Base-by-base conservation (phyloP, 2,888 invertebrate genomes). In the Adela reaumurella region DNA sequence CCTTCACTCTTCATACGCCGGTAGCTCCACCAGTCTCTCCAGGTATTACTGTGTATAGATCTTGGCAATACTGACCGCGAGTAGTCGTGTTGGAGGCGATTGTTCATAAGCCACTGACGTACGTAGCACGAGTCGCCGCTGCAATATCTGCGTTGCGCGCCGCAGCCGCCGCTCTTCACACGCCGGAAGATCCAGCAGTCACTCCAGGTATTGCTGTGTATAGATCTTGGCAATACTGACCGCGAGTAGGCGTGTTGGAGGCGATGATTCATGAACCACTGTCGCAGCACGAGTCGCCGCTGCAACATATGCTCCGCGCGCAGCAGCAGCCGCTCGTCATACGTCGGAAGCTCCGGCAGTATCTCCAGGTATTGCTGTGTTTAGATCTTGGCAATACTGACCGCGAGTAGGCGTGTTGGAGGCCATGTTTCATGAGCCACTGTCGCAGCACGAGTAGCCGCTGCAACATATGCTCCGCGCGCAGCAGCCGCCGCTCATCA, bases 61-160 rank as follows among this genome's bases (percentile, higher is more conserved):
- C n/a, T n/a, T n/a, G n/a, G n/a, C n/a, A n/a, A n/a, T n/a, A 49
- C 17, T 57, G 62, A 86, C 86, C 86, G 86, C 62, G 87, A 85
- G 63, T 89, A 89, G 49, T 87, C 84, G 60, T 87, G 85, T 62
- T 89, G 89, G 53, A 90, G 77, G 43, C 83, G 83, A 67, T 89
- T 85, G 56, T 88, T 87, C 56, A 84, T 82, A 52, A 94, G 81
- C 93, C 93, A 94, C 80, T 92, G 91, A n/a, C n/a, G n/a, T n/a
- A 19, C 92, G 85, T 58, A 94, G 79, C 57, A 93, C 89, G 51
- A 94, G 83, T 53, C 91, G 83, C 67, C 93, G 92, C 70, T 92
- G 92, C 59, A 94, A 77, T 55, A 89, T 83, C 52, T 87, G 81
- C 6, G 92, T 92, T 8, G 93, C 92, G 44, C 90, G 83, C 58